These are phyloP conservation scores for Danio jaintianensis DNA, from an alignment of 2,797 vertebrate genomes.

Conservation along the genomic window DNA sequence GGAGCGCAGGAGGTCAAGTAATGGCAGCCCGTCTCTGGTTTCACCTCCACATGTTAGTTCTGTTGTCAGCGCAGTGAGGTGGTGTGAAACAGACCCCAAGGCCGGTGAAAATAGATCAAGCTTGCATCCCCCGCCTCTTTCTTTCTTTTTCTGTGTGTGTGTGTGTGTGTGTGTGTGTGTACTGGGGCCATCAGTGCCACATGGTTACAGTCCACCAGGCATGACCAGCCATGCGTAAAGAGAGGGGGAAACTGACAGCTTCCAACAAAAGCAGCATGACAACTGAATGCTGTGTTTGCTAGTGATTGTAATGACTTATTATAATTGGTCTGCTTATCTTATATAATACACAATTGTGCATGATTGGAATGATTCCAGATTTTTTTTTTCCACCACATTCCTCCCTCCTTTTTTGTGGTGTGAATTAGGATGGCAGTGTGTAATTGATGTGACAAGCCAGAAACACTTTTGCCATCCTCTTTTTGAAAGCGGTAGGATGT, in stretches of 20 bases:
- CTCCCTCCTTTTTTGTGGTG: conserved; percentile 48
- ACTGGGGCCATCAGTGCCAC: conserved; percentile 56
- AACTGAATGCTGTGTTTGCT: conserved; percentile 58
- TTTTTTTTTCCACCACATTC: conserved; percentile 22
- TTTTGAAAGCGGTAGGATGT: conserved; percentile 61
- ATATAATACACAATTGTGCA: conserved; percentile 65
- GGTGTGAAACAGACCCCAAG: conserved; percentile 62
- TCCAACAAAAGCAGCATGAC: conserved; percentile 57
- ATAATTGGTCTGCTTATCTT: conserved; percentile 66
- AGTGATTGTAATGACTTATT: conserved; percentile 68
- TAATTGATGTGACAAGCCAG: conserved; percentile 72
- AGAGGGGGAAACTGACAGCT: conserved; percentile 59
- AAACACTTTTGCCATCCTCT: conserved; percentile 54
- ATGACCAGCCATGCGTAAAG: conserved; percentile 64
- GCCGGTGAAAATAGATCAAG: conserved; percentile 64
- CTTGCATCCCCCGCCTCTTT: conserved; percentile 39
- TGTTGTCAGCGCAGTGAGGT: conserved; percentile 61
- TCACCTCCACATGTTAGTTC: conserved; percentile 61
- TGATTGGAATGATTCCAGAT: conserved; percentile 59
- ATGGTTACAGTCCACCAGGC: conserved; percentile 63
- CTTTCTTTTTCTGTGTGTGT: conserved; percentile 20
- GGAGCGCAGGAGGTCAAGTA: conserved; percentile 56
- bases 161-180: conserved; percentile 35
- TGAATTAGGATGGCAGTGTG: conserved; percentile 61
- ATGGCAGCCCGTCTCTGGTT: conserved; percentile 58